Evolutionary conservation across 2,888 invertebrate genomes (phyloP), one percentile per base, ranked within the genome.

Genomic region (Stenodema calcarata): DNA sequence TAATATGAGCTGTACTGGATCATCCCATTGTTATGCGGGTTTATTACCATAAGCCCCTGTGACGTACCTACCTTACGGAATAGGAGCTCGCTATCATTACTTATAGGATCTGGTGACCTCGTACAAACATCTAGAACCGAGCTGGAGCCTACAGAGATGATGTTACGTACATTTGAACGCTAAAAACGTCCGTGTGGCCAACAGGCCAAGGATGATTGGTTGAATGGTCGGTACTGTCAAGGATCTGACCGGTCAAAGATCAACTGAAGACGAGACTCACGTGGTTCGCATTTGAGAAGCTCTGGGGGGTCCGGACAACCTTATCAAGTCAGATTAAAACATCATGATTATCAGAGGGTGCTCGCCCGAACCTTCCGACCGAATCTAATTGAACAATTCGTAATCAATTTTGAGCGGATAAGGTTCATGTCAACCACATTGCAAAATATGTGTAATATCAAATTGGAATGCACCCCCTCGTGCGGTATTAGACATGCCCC

Each of bases 271-370:
- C 44, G 78, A 78, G 78, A 4, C 47, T 44, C 78, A 44, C 78
- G 78, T 44, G 78, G 44, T 78, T 78, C 47, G 44, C 44, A 44
- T 44, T 78, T 78, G 78, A 44, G 78, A 44, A 44, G 44, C 78
- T 14, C 44, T 42, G 78, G 78, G 78, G 47, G 78, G 78, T 42
- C 78, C 23, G 78, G 78, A 78, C 44, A 44, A 78, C 78, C 78
- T 78, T 44, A 78, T 78, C 78, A 44, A 42, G 78, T 78, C 78
- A 78, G 47, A 78, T 78, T 78, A 78, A 78, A 78, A 78, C 78
- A 78, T 78, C 78, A 78, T 35, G 73, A 35, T 73, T 73, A 73
- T 73, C 73, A 73, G 35, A 9, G 73, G 35, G 41, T 4, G 30
- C 11, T 9, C 30, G 28, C 16, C 62, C 9, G 23, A 62, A 62